phyloP scores from a whole-genome alignment of 1,140 invertebrate species.

The Cepaea nemoralis region DNA sequence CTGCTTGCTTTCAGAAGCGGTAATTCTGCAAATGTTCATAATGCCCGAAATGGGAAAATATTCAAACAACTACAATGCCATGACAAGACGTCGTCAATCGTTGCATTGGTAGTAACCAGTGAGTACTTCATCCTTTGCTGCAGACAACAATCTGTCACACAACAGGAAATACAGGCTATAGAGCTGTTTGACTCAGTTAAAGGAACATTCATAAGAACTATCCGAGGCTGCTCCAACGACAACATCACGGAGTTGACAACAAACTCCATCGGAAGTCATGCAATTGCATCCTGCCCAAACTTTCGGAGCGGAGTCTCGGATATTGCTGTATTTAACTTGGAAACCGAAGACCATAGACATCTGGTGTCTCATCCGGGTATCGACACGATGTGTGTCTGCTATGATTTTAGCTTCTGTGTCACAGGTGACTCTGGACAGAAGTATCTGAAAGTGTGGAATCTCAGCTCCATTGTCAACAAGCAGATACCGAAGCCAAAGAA shows the following conservation, averaged over 20 bases:
- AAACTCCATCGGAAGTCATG: conserved; percentile 65
- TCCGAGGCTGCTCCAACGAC: conserved; percentile 67
- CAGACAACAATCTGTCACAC: conserved; percentile 63
- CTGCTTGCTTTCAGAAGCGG: conserved; percentile 62
- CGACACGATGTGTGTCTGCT: conserved; percentile 59
- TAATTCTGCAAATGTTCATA: conserved; percentile 59
- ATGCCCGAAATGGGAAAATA: conserved; percentile 60
- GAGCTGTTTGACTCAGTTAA: conserved; percentile 67
- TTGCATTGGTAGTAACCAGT: conserved; percentile 59
- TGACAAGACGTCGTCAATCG: conserved; percentile 61
- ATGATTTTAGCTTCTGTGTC: conserved; percentile 64
- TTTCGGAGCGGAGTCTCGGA: conserved; percentile 61
- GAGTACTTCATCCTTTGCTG: conserved; percentile 67
- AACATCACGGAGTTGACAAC: conserved; percentile 57
- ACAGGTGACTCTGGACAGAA: conserved; percentile 63
- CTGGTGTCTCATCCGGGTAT: conserved; percentile 65
- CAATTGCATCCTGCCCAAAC: conserved; percentile 59
- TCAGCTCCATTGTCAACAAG: conserved; percentile 63
- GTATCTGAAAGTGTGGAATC: conserved; percentile 66
- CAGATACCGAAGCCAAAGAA: conserved; percentile 63
- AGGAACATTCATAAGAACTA: conserved; percentile 62
- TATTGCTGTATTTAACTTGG: conserved; percentile 70
- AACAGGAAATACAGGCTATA: conserved; percentile 63
- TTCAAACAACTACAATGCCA: conserved; percentile 61
- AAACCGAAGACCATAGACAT: conserved; percentile 72